phyloP scores from a whole-genome alignment of 2,113 vertebrate species.

The Passer montanus region DNA sequence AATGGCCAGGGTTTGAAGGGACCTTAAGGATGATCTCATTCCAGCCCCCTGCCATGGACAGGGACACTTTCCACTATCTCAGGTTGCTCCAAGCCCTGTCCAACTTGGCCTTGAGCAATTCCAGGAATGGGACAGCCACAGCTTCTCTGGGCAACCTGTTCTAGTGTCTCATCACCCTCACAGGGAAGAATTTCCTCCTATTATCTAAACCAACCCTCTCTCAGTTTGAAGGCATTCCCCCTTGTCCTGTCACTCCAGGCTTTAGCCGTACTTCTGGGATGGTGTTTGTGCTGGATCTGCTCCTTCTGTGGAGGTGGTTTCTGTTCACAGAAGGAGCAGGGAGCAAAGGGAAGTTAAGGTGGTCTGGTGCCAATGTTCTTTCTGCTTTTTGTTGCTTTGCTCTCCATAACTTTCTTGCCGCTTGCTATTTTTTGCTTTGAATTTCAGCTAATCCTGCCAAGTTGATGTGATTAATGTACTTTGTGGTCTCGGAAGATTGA shows the following conservation, averaged over 20 bases:
- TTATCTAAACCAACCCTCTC: background rate
- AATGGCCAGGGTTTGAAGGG: background rate
- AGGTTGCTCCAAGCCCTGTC: background rate
- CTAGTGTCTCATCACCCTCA: background rate
- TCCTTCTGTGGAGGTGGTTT: background rate
- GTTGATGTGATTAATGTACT: background rate
- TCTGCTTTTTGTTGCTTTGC: background rate
- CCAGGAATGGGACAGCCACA: background rate
- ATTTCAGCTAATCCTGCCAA: background rate
- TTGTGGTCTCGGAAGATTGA: background rate
- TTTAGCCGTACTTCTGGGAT: background rate
- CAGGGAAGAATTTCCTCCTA: background rate
- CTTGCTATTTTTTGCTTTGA: background rate
- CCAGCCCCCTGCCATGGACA: background rate
- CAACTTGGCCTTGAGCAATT: background rate
- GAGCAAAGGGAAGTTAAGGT: background rate
- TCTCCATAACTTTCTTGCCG: background rate
- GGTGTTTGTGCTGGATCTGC: background rate
- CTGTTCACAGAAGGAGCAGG: background rate
- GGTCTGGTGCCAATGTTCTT: background rate
- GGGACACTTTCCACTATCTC: background rate
- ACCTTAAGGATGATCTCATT: background rate
- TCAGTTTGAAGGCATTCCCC: background rate
- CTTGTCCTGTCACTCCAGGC: background rate
- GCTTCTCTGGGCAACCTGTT: background rate